Evolutionary conservation across 2,113 vertebrate genomes (phyloP).

Genomic region (Piaya cayana): DNA sequence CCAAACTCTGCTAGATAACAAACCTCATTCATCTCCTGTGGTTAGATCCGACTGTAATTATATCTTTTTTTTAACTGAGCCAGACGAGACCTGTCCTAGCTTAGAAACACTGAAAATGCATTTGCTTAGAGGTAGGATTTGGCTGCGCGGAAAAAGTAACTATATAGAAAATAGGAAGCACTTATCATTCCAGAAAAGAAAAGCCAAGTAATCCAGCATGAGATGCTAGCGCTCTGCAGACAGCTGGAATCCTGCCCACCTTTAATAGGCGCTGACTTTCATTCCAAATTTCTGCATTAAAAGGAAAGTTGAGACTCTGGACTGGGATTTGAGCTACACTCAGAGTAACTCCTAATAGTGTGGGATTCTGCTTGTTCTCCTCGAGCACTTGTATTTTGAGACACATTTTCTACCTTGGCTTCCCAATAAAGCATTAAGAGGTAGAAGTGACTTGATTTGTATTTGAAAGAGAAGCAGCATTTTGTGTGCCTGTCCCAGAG

Average conservation of each 20-base stretch:
- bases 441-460: background rate
- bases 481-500: background rate
- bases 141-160: background rate
- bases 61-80: background rate
- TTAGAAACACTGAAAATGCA: background rate
- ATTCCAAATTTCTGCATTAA: background rate
- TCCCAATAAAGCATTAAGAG: background rate
- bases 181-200: background rate
- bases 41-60: background rate
- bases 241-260: background rate
- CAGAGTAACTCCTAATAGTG: background rate
- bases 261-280: background rate
- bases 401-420: background rate
- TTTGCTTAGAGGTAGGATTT: slow-evolving; percentile 6
- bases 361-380: background rate
- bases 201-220: background rate
- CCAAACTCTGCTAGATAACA: background rate
- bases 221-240: background rate
- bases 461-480: background rate
- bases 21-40: background rate
- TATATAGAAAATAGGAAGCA: background rate
- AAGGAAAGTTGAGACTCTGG: background rate
- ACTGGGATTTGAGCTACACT: background rate
- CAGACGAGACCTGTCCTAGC: background rate
- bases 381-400: background rate